These are phyloP conservation scores for Agrypnia vestita DNA, from an alignment of 1,140 invertebrate species.

Conservation along the genomic window DNA sequence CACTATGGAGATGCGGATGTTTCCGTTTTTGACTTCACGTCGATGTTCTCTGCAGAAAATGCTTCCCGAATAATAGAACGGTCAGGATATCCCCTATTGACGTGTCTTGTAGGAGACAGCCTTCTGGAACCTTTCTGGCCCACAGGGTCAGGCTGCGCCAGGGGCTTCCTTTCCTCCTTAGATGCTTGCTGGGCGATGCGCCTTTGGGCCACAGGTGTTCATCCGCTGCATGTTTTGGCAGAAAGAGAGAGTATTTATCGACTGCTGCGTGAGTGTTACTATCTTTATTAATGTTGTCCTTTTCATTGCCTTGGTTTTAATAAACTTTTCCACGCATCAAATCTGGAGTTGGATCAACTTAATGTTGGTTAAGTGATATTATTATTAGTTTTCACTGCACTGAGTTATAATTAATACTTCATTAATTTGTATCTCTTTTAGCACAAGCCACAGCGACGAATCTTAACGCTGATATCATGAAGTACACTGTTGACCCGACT, in stretches of 20 bases:
- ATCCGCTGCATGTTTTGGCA: slow-evolving; percentile 88
- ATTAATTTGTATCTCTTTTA: slow-evolving; percentile 69
- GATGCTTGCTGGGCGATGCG: slow-evolving; percentile 97
- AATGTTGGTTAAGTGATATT: too few species aligned
- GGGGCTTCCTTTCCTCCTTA: slow-evolving; percentile 96
- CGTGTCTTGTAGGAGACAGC: slow-evolving; percentile 95
- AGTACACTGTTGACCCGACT: slow-evolving; percentile 93
- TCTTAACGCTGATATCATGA: slow-evolving; percentile 88
- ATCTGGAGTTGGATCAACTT: too few species aligned
- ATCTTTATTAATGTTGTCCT: neutral
- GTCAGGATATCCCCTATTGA: slow-evolving; percentile 85
- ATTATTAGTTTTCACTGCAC: too few species aligned
- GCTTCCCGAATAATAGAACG: slow-evolving; percentile 76
- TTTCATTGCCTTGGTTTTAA: neutral
- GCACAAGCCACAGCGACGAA: slow-evolving; percentile 98
- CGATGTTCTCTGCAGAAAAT: slow-evolving; percentile 98
- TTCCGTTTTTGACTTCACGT: slow-evolving; percentile 99
- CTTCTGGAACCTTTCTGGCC: slow-evolving; percentile 99
- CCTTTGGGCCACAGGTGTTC: slow-evolving; percentile 82
- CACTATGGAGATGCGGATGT: slow-evolving; percentile 98
- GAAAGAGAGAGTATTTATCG: slow-evolving; percentile 96
- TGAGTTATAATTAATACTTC: neutral
- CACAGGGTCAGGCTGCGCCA: slow-evolving; percentile 96
- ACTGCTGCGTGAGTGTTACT: slow-evolving; percentile 66
- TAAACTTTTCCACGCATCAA: too few species aligned